Evolutionary conservation across 2,113 vertebrate genomes (phyloP), one percentile per base, ranked within the genome.

Genomic region (Saguinus imperator): DNA sequence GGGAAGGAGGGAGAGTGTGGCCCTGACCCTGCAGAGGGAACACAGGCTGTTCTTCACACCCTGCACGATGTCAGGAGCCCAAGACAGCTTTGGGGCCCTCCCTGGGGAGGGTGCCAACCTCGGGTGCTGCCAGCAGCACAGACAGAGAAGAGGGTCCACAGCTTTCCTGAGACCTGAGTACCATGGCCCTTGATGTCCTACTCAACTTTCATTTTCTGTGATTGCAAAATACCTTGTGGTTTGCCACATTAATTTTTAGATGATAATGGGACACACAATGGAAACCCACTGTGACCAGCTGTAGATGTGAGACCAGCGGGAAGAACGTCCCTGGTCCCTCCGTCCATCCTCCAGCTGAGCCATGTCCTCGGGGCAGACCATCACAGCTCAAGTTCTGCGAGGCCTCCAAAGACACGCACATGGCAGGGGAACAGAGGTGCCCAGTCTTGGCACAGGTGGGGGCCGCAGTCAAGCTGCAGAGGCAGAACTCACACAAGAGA

Each of bases 181-280:
- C 82, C 61, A 77, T 76, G 89, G 92, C 84, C 93, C 58, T 86
- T 55, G 4, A 61, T 4, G 11, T 89, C 80, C 89, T 35, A 82
- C 66, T 96, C 73, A 80, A 97, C 97, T 98, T 98, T 97, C 97
- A 95, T 87, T 97, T 97, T 97, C 92, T 95, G 73, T 89, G 93
- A 96, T 91, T 97, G 96, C 94, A 97, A 95, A 95, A 96, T 95
- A 87, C 87, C 76, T 89, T 98, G 97, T 97, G 97, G 97, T 96
- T 95, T 94, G 97, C 97, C 96, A 92, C 94, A 94, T 95, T 84
- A 72, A 93, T 96, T 93, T 94, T 88, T 89, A 97, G 86, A 95
- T 90, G 82, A 92, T 73, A 37, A 70, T 57, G 73, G 96, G 94
- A 83, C 91, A 80, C 20, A 76, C 18, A 27, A 86, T 64, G 66